These are phyloP conservation scores for Eretmodus cyanostictus DNA, from an alignment of 2,113 vertebrate species.

Conservation along the genomic window DNA sequence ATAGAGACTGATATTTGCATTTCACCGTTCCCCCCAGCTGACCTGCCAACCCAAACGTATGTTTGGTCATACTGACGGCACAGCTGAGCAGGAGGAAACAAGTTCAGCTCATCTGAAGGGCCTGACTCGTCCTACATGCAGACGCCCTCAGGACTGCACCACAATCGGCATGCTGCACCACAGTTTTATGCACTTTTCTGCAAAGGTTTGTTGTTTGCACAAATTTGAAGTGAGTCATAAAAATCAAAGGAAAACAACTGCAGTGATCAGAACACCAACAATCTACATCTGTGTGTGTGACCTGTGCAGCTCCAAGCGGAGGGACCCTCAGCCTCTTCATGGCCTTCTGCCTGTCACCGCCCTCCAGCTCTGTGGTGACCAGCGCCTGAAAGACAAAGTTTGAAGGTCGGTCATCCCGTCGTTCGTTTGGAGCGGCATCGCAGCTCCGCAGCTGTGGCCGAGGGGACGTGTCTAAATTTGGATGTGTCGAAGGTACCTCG, in stretches of 20 bases:
- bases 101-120: neutral
- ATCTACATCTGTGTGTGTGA: conserved; percentile 18
- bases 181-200: neutral
- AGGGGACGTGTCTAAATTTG: neutral
- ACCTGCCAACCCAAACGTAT: neutral
- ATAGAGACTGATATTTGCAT: neutral
- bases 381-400: conserved; percentile 71
- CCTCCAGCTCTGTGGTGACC: conserved; percentile 94
- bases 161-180: neutral
- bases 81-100: neutral
- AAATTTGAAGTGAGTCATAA: neutral
- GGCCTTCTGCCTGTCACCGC: conserved; percentile 93
- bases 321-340: conserved; percentile 98
- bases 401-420: neutral
- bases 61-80: fast-evolving
- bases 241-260: neutral
- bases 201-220: neutral
- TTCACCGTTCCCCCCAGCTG: neutral
- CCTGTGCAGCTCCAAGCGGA: conserved; percentile 96
- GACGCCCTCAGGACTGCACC: neutral
- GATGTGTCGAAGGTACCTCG: conserved; percentile 71
- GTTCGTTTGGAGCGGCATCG: fast-evolving
- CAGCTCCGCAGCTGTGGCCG: fast-evolving
- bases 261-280: neutral
- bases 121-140: neutral